Percentiles rank a stretch among this genome's conserved stretches.
phyloP scores from a whole-genome alignment of 2,113 vertebrate species.

The Calonectris borealis region DNA sequence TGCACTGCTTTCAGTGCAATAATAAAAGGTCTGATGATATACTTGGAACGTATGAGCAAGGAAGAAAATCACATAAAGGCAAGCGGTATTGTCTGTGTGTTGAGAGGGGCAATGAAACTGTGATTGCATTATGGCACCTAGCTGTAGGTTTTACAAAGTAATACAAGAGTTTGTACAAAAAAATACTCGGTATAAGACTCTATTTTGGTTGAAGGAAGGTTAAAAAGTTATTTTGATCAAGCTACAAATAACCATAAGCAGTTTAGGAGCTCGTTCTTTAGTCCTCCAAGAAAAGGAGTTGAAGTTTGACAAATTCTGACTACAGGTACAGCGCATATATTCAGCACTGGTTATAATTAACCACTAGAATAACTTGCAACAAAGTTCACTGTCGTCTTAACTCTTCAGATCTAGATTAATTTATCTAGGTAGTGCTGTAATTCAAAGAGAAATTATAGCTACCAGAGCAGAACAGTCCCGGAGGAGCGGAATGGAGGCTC shows the following conservation, averaged over 20 bases:
- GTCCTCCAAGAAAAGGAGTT: not conserved
- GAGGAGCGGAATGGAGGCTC: not conserved
- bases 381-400: not conserved
- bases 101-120: not conserved
- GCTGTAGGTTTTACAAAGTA: not conserved
- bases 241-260: not conserved
- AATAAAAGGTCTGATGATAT: not conserved
- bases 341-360: not conserved
- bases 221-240: not conserved
- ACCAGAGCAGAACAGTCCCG: not conserved
- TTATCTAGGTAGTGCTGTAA: not conserved
- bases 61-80: not conserved
- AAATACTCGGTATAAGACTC: not conserved
- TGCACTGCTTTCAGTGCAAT: not conserved
- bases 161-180: not conserved
- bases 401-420: not conserved
- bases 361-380: not conserved
- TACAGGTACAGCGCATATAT: rapidly evolving
- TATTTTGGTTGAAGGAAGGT: not conserved
- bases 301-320: not conserved
- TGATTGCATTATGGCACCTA: not conserved
- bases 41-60: not conserved
- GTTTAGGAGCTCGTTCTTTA: not conserved
- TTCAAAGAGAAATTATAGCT: not conserved
- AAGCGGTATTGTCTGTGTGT: not conserved